Evolutionary conservation across 2,888 invertebrate genomes (phyloP).

Genomic region (Dolichopus griseipennis): DNA sequence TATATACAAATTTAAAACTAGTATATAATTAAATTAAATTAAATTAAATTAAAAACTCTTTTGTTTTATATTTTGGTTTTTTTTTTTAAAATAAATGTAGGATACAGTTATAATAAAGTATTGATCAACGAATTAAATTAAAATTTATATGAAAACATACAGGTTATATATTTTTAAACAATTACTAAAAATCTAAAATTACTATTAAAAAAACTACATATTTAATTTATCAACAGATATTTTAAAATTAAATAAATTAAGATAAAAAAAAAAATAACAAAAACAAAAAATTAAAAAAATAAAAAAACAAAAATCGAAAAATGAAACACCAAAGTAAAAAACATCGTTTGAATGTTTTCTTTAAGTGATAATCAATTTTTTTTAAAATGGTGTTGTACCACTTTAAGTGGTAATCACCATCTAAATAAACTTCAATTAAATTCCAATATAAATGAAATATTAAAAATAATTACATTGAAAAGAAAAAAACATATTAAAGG

Average conservation of each 20-base stretch:
- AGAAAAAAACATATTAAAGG: neutral
- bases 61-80: too few relatives aligned
- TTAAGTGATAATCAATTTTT: neutral
- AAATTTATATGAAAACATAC: too few relatives aligned
- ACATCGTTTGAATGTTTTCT: neutral
- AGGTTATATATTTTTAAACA: too few relatives aligned
- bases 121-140: neutral
- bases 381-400: slow-evolving; percentile 1
- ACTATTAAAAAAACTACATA: too few relatives aligned
- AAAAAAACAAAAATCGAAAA: neutral
- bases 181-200: too few relatives aligned
- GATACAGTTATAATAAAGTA: neutral
- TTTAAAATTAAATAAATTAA: too few relatives aligned
- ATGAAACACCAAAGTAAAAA: neutral
- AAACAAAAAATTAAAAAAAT: neutral
- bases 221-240: too few relatives aligned
- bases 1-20: too few relatives aligned
- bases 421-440: neutral
- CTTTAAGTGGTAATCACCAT: neutral
- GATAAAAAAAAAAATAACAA: neutral
- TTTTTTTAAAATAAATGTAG: too few relatives aligned
- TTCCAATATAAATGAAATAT: neutral
- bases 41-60: too few relatives aligned
- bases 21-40: neutral
- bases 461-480: neutral